Evolutionary conservation across 2,888 invertebrate genomes (phyloP).

Genomic region (Papilio demoleus): DNA sequence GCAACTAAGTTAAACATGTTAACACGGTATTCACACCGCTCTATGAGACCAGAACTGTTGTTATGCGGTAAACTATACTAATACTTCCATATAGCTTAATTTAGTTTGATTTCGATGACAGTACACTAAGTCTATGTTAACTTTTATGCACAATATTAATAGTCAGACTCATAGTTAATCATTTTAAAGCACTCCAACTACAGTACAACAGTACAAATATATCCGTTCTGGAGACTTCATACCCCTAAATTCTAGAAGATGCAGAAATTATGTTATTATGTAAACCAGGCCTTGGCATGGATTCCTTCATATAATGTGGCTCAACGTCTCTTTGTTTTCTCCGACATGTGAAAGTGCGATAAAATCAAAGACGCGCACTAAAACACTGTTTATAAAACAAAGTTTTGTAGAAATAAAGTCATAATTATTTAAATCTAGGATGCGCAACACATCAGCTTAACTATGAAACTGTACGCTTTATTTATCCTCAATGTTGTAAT

Average conservation of each 20-base stretch:
- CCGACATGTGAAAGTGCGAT: conserved; percentile 12
- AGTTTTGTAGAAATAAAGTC: neutral
- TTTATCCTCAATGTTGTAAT: neutral
- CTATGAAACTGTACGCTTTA: neutral
- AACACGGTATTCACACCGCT: conserved; percentile 34
- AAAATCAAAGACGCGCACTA: conserved; percentile 12
- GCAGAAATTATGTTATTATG: neutral
- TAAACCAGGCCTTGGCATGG: conserved; percentile 5
- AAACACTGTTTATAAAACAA: neutral
- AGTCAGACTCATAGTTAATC: too few relatives aligned
- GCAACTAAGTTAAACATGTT: conserved; percentile 38
- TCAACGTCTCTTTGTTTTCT: conserved; percentile 10
- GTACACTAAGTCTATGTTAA: neutral
- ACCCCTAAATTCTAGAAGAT: neutral
- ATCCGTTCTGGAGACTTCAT: neutral
- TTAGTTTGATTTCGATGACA: neutral
- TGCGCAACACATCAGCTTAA: neutral
- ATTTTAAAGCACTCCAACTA: too few relatives aligned
- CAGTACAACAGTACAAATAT: neutral
- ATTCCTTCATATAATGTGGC: neutral
- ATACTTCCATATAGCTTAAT: neutral
- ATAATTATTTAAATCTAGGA: conserved; percentile 3
- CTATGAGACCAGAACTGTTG: neutral
- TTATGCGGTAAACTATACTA: neutral
- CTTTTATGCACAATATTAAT: too few relatives aligned